These are phyloP conservation scores for Drosophila virilis DNA, from an alignment of 1,140 invertebrate genomes.

Conservation along the genomic window DNA sequence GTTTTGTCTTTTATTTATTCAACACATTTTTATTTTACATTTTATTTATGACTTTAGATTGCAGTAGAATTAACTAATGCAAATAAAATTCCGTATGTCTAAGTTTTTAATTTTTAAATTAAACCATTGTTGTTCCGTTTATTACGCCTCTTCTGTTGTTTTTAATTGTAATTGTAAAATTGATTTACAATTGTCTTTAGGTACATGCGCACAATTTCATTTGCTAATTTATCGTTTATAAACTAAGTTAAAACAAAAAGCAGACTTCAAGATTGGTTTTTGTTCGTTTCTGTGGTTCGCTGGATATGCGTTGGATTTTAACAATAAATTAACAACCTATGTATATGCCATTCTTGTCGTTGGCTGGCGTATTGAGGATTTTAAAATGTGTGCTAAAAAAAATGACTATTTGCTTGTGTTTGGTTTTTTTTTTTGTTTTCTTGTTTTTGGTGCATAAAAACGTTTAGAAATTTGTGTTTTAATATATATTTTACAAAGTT, in stretches of 20 bases:
- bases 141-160: slow-evolving; percentile 22
- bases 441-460: slow-evolving; percentile 61
- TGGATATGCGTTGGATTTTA: slow-evolving; percentile 68
- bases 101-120: slow-evolving; percentile 28
- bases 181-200: slow-evolving; percentile 54
- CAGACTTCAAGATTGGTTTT: slow-evolving; percentile 64
- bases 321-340: slow-evolving; percentile 65
- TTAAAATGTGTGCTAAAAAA: slow-evolving; percentile 64
- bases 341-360: slow-evolving; percentile 36
- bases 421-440: slow-evolving; percentile 38
- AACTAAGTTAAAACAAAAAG: slow-evolving; percentile 61
- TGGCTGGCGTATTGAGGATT: slow-evolving; percentile 32
- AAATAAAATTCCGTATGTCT: slow-evolving; percentile 35
- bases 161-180: slow-evolving; percentile 36
- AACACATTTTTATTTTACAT: slow-evolving; percentile 48
- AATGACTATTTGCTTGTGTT: slow-evolving; percentile 50
- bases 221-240: slow-evolving; percentile 46
- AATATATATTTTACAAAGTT: slow-evolving; percentile 69
- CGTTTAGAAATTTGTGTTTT: slow-evolving; percentile 54
- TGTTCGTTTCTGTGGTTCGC: slow-evolving; percentile 48
- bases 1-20: slow-evolving; percentile 43
- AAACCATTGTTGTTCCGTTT: slow-evolving; percentile 32
- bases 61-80: slow-evolving; percentile 28
- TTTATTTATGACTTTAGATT: slow-evolving; percentile 40
- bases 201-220: slow-evolving; percentile 67